These are phyloP conservation scores for Steatocranus sp. DNA, from an alignment of 2,797 vertebrate species.

Conservation along the genomic window DNA sequence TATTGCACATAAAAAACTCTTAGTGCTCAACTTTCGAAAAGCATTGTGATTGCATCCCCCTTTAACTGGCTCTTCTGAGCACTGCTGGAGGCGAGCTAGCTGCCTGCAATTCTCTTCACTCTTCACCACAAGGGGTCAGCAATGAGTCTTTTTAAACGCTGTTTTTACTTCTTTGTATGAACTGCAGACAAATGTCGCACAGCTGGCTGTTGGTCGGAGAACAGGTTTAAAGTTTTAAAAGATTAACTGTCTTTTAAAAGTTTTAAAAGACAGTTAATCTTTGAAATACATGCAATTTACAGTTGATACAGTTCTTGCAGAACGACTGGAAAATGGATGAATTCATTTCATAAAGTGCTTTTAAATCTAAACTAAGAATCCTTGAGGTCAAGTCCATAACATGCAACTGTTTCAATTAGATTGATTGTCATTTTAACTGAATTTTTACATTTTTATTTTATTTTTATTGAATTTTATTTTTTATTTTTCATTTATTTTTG, in stretches of 20 bases:
- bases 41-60: no score
- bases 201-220: not conserved
- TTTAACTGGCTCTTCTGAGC: no score
- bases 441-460: not conserved
- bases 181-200: not conserved
- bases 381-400: not conserved
- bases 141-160: not conserved
- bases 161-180: not conserved
- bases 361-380: not conserved
- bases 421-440: not conserved
- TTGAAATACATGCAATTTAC: not conserved
- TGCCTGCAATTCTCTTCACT: not conserved
- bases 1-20: no score
- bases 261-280: no score
- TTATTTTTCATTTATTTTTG: not conserved
- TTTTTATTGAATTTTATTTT: not conserved
- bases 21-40: no score
- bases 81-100: no score
- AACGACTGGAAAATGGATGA: not conserved
- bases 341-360: not conserved
- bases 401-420: not conserved
- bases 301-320: not conserved
- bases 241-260: no score
- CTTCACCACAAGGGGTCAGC: not conserved
- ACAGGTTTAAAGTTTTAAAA: accelerated